Evolutionary conservation across 2,888 invertebrate species (phyloP), one percentile per base, ranked within the genome.

Genomic region (Arenicola marina): DNA sequence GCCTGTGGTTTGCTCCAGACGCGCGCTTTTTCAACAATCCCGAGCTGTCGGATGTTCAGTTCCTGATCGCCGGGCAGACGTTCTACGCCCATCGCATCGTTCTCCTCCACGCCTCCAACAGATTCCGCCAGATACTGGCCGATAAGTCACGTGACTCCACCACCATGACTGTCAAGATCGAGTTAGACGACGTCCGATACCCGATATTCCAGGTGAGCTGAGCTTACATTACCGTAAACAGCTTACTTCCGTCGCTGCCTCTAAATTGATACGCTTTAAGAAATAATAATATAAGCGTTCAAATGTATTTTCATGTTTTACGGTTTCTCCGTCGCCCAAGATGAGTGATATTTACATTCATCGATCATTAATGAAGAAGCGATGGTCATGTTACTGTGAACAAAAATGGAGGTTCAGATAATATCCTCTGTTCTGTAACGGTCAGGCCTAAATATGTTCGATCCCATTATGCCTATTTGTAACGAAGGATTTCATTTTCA

Each of bases 21-120:
- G 92, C 93, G 0, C 91, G 92, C 78, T 95, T 93, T 84, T 93
- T 95, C 69, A 95, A 95, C 86, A 95, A 94, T 85, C 92, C 93
- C 0, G 93, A 93, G 77, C 86, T 95, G 43, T 93, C 93, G 73
- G 95, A 95, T 80, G 93, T 95, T 32, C 93, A 93, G 61, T 95
- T 95, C 83, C 88, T 93, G 77, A 93, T 95, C 57, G 94, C 94
- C 82, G 93, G 93, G 0, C 88, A 92, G 67, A 87, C 93, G 29
- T 94, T 95, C 84, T 95, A 93, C 82, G 95, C 93, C 0, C 95
- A 95, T 84, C 93, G 94, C 85, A 94, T 95, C 69, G 93, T 95
- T 43, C 86, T 95, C 62, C 92, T 95, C 51, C 95, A 94, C 1
- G 93, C 93, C 63, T 94, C 93, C 2, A 89, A 92, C 18, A 87